A percentile compares a stretch with the other conserved stretches of the same genome.
Conservation (phyloP, 2,797 vertebrate species). For the Semaprochilodus insignis region DNA sequence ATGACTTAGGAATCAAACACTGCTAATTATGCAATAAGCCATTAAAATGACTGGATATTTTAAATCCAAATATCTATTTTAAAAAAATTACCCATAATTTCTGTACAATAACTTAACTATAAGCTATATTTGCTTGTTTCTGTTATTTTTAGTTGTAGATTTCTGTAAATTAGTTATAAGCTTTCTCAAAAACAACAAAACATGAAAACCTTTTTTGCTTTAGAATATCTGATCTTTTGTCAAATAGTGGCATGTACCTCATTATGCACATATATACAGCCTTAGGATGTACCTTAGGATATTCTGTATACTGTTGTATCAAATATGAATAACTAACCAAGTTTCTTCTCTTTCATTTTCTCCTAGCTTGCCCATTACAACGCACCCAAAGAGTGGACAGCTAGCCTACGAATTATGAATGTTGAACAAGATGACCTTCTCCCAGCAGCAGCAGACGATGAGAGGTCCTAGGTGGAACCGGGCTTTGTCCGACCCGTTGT, state of each 20-base stretch:
- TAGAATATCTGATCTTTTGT: neutral
- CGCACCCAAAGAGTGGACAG: conserved; percentile 84
- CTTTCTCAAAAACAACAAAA: no score
- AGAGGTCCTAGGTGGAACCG: conserved; percentile 99
- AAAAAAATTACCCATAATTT: neutral
- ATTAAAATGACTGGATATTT: neutral
- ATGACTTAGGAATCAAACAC: no score
- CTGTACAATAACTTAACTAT: neutral
- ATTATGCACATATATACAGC: no score
- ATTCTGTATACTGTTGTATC: neutral
- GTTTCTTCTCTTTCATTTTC: conserved; percentile 54
- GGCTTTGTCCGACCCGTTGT: conserved; percentile 99
- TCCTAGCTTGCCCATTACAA: conserved; percentile 73
- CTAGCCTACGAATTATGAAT: conserved; percentile 99
- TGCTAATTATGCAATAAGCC: no score
- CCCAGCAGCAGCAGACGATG: conserved; percentile 99
- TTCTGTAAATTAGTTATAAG: no score
- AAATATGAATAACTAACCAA: neutral
- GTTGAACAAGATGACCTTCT: conserved; percentile 99
- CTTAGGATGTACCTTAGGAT: neutral
- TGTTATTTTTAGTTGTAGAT: neutral
- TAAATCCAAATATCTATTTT: neutral
- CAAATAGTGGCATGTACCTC: neutral
- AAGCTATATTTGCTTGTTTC: neutral
- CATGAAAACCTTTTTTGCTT: no score